Evolutionary conservation across 1,140 invertebrate genomes (phyloP), one percentile per base, ranked within the genome.

Genomic region (Brachionus rotundiformis): DNA sequence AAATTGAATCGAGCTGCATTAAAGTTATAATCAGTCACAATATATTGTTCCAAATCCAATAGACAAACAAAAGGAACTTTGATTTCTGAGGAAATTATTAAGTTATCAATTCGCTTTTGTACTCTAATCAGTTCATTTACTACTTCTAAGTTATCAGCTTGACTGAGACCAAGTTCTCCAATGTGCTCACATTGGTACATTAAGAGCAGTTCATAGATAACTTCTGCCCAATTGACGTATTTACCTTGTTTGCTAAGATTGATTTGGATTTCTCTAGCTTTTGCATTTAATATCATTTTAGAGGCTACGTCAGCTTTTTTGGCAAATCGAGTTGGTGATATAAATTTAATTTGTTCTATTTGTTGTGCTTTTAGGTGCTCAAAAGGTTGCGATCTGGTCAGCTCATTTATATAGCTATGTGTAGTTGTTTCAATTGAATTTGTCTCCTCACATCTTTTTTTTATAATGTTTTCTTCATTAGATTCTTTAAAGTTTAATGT

Each of bases 291-390:
- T 4, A 61, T 23, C 29, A 23, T 44, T 73, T 73, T 73, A 8
- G 68, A 73, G 11, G 68, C 36, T 16, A 27, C 19, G 10, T 44
- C 16, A 10, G 16, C 10, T 27, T 44, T 44, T 73, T 73, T 73
- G 7, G 25, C 19, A 31, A 31, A 11, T 3, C 68, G 33, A 25
- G 11, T 1, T n/a, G 68, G 68, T 25, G 68, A 73, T 4, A 73
- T 19, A 44, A 73, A 73, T 73, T 73, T 73, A 1, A 73, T 25
- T 73, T 73, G 68, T 23, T 73, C 36, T 39, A 73, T 73, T 73
- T 44, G 16, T 11, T n/a, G 1, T 0, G 25, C 19, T 41, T 41
- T 39, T 25, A 44, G 16, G 8, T 73, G 68, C 6, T 73, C 68
- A n/a, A 33, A 33, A 16, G 63, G 7, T 6, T 31, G 63, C 29